Base-by-base conservation (phyloP, 1,140 invertebrate genomes). In the Artemia franciscana region DNA sequence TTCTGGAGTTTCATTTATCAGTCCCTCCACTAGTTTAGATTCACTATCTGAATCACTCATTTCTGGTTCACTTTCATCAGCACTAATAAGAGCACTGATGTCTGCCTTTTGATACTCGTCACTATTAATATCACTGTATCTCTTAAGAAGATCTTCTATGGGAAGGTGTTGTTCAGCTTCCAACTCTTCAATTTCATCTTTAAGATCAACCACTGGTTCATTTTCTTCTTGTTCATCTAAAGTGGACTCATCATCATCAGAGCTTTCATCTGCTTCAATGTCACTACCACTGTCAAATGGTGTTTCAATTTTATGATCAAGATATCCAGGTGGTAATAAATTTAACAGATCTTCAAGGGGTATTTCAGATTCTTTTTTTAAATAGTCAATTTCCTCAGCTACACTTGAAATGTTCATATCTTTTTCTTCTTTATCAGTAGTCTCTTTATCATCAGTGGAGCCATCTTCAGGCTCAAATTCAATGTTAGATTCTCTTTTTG, bases 401-500 rank as follows among this genome's bases (percentile, higher is more conserved):
- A 51, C 39, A 15, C 21, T 51, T 12, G 27, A 5, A 27, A 67
- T 69, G 58, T 71, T 71, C 60, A 80, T 79, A 68, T 84, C 82
- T 70, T 86, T 83, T 39, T 71, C 71, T 72, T 94, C 91, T 71
- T 85, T 85, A n/a, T 86, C 88, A 70, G 96, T 96, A 5, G 90
- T 95, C 75, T 91, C 89, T 74, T 95, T 90, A 75, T 97, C 92
- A 74, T 98, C 92, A 63, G 82, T 81, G 58, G 84, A 86, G 65
- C 80, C 81, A 67, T 81, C 80, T 66, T 78, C 80, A 59, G 88
- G 87, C 65, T 84, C 77, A 75, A 91, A 91, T 68, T 93, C 88
- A 71, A 82, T 72, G 66, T 72, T 67, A 27, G 59, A 64, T 24
- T 64, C 63, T n/a, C 63, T 24, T 60, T 26, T 23, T 5, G 25